phyloP scores from a whole-genome alignment of 2,113 vertebrate genomes.

The Verasper variegatus region DNA sequence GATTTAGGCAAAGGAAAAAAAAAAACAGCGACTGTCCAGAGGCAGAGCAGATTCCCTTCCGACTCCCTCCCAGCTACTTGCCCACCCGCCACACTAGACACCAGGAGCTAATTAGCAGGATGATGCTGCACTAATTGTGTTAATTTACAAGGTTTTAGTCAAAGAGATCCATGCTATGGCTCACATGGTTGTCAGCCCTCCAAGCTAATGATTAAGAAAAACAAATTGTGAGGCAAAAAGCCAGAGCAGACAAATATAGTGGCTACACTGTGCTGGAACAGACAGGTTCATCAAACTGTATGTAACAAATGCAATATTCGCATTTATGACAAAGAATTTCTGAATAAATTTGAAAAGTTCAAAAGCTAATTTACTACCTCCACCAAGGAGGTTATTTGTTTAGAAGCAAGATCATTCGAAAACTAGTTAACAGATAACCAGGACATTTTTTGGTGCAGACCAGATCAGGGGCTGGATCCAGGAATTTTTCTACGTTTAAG shows the following conservation, averaged over 20 bases:
- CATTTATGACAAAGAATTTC: background rate
- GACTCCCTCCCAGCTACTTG: slow-evolving; percentile 89
- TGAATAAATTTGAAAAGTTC: too few relatives aligned
- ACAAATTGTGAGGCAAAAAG: slow-evolving; percentile 67
- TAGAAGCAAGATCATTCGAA: too few relatives aligned
- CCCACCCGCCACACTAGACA: slow-evolving; percentile 91
- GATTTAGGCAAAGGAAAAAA: slow-evolving; percentile 53
- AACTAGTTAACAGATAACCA: too few relatives aligned
- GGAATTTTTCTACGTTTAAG: background rate
- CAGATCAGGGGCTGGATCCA: too few relatives aligned
- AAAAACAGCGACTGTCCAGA: slow-evolving; percentile 57
- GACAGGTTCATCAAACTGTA: background rate
- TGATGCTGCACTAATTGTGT: slow-evolving; percentile 99
- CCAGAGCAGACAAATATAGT: slow-evolving; percentile 53
- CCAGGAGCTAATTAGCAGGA: slow-evolving; percentile 97
- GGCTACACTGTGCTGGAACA: slow-evolving; percentile 42
- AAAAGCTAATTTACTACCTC: too few relatives aligned
- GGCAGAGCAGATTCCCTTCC: slow-evolving; percentile 86
- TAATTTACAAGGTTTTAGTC: slow-evolving; percentile 99
- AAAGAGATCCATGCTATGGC: slow-evolving; percentile 93
- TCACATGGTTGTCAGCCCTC: slow-evolving; percentile 92
- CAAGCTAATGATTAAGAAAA: slow-evolving; percentile 89
- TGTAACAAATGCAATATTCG: slow-evolving; percentile 14
- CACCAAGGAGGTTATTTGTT: background rate
- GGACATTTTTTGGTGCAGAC: too few relatives aligned